Percentiles rank a stretch among this genome's conserved stretches.
These are phyloP conservation scores for Coranthus polyacanthus DNA, from an alignment of 2,797 vertebrate species.

Conservation along the genomic window DNA sequence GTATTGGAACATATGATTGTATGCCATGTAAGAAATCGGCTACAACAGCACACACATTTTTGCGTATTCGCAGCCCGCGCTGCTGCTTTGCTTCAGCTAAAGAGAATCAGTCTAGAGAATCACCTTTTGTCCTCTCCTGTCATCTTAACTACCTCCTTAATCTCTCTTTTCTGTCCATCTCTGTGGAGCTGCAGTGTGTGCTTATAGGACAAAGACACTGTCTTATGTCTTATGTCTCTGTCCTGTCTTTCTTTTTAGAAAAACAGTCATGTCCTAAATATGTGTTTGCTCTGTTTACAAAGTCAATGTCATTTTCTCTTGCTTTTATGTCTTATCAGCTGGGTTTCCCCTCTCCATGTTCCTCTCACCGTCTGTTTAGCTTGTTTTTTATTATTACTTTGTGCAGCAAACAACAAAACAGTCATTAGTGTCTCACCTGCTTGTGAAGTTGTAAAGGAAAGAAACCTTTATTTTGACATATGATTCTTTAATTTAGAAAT, in stretches of 20 bases:
- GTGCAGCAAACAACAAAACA: constrained; percentile 1
- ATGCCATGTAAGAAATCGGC: constrained; percentile 9
- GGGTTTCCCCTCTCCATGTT: constrained; percentile 9
- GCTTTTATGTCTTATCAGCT: constrained; percentile 44
- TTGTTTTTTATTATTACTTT: constrained; percentile 6
- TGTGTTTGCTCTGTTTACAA: constrained; percentile 52
- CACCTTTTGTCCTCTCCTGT: constrained; percentile 33
- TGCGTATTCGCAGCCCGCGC: not conserved
- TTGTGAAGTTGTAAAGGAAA: not conserved
- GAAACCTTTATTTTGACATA: not conserved
- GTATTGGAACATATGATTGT: constrained; percentile 33
- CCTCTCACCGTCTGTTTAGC: constrained; percentile 17
- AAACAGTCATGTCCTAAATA: constrained; percentile 46
- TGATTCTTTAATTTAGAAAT: too few species aligned
- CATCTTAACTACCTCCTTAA: constrained; percentile 26
- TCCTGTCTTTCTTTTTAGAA: constrained; percentile 34
- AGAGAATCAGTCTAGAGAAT: constrained; percentile 16
- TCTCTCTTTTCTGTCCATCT: constrained; percentile 15
- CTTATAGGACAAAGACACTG: constrained; percentile 21
- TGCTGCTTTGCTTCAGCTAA: constrained; percentile 12
- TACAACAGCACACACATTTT: constrained; percentile 7
- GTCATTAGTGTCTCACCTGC: constrained; percentile 2
- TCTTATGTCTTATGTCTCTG: constrained; percentile 24
- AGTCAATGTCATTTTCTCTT: constrained; percentile 49
- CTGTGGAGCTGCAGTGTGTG: constrained; percentile 11